Evolutionary conservation across 2,888 invertebrate species (phyloP), one percentile per base, ranked within the genome.

Genomic region (Polydesmus complanatus): DNA sequence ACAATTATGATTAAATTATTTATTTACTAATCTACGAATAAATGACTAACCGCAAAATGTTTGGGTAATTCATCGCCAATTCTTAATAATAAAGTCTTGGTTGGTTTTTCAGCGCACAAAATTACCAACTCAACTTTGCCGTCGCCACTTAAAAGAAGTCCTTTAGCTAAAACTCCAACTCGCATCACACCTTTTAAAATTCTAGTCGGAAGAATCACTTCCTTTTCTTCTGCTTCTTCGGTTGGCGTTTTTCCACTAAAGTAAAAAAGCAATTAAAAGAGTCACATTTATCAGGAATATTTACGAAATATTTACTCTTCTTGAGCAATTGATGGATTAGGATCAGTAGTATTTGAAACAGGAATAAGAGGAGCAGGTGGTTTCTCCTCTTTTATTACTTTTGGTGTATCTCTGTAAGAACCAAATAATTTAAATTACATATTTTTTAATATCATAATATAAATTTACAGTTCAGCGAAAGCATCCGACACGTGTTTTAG

Each of bases 141-240:
- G 77, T 97, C 96, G 3, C 92, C 92, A 66, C 86, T 84, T 25
- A 97, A 79, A 69, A 97, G 79, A 64, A 97, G 81, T 50, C 93
- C 90, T 72, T 91, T 91, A 56, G 90, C 88, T 59, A 93, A 77
- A 71, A 88, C 85, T 59, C 95, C 95, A 54, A 96, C 94, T 65
- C 96, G 84, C 93, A 96, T 94, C 27, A 96, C 95, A 63, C 96
- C 96, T 74, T 94, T 91, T 54, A 97, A 78, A 67, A 89, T 83
- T 64, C 95, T 83, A 67, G 80, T 77, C 51, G 79, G 77, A 67
- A 8, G 37, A 37, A 14, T 5, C 8, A 5, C 14, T 8, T 37
- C 37, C 37, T 37, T 37, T 37, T 14, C 37, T n/a, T n/a, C n/a
- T 8, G 14, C 14, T 37, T 37, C 37, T 37, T 37, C 37, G 8